A percentile compares a stretch with the other conserved stretches of the same genome.
These are phyloP conservation scores for Xestia sexstrigata DNA, from an alignment of 2,888 invertebrate species.

Conservation along the genomic window DNA sequence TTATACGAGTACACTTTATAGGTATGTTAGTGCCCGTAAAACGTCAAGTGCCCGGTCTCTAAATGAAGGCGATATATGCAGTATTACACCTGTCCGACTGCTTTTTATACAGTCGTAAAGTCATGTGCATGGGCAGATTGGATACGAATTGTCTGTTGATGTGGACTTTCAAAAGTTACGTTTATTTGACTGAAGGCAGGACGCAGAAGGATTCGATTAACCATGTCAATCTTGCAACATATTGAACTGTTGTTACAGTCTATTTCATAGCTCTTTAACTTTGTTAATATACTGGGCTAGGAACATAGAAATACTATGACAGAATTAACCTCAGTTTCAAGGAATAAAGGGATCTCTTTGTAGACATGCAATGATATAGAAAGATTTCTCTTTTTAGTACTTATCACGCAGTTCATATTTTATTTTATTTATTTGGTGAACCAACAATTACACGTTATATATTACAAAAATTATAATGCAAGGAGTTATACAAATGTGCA, in stretches of 20 bases:
- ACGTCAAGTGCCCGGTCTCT: conserved; percentile 60
- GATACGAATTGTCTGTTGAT: conserved; percentile 35
- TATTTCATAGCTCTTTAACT: neutral
- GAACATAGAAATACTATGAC: neutral
- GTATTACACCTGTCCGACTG: conserved; percentile 63
- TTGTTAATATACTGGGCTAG: no score
- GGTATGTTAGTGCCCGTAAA: conserved; percentile 69
- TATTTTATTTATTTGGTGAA: no score
- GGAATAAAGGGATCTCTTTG: neutral
- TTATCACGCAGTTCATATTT: neutral
- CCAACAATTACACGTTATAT: no score
- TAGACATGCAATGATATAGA: neutral
- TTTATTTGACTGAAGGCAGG: neutral
- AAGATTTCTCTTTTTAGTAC: neutral
- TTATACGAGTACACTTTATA: conserved; percentile 65
- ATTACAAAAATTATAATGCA: no score
- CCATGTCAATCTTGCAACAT: neutral
- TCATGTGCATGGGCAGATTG: conserved; percentile 55
- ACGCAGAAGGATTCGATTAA: neutral
- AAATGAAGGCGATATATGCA: conserved; percentile 63
- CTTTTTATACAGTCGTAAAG: conserved; percentile 62
- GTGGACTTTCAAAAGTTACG: neutral
- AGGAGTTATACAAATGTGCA: no score
- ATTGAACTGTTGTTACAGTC: neutral
- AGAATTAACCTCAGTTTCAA: neutral